Percentiles rank a stretch among this genome's conserved stretches.
phyloP scores from a whole-genome alignment of 2,888 invertebrate genomes.

The Pyrgus malvae region DNA sequence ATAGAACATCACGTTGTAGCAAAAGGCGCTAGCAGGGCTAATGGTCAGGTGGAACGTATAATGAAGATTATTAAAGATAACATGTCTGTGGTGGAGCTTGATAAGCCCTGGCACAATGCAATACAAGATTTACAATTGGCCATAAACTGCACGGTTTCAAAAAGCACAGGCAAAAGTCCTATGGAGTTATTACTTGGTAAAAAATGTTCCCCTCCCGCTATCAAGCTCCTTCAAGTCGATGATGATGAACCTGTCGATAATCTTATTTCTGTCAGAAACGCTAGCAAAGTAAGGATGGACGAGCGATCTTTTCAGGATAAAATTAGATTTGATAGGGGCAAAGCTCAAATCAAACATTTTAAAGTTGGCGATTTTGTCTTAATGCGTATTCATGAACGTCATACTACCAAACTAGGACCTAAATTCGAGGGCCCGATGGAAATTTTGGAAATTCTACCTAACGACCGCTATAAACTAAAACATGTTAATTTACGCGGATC shows the following conservation, averaged over 20 bases:
- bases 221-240: too few relatives aligned
- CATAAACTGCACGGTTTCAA: conserved; percentile 30
- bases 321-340: too few relatives aligned
- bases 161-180: conserved; percentile 26
- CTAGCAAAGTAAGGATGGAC: too few relatives aligned
- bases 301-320: too few relatives aligned
- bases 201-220: too few relatives aligned
- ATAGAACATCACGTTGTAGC: conserved; percentile 28
- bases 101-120: conserved; percentile 20
- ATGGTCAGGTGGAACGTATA: conserved; percentile 27
- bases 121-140: conserved; percentile 29
- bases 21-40: conserved; percentile 28
- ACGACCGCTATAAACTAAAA: too few relatives aligned
- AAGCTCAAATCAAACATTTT: neutral
- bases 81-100: conserved; percentile 24
- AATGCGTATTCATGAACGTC: conserved; percentile 10
- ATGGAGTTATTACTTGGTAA: too few relatives aligned
- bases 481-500: too few relatives aligned
- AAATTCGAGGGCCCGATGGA: conserved; percentile 12
- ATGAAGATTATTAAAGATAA: conserved; percentile 29
- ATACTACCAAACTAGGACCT: conserved; percentile 4
- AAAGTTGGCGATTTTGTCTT: conserved; percentile 13
- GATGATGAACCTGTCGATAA: too few relatives aligned
- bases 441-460: conserved; percentile 9
- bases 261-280: too few relatives aligned